Conservation (phyloP, 2,888 invertebrate genomes). For the Octodonta nipae region DNA sequence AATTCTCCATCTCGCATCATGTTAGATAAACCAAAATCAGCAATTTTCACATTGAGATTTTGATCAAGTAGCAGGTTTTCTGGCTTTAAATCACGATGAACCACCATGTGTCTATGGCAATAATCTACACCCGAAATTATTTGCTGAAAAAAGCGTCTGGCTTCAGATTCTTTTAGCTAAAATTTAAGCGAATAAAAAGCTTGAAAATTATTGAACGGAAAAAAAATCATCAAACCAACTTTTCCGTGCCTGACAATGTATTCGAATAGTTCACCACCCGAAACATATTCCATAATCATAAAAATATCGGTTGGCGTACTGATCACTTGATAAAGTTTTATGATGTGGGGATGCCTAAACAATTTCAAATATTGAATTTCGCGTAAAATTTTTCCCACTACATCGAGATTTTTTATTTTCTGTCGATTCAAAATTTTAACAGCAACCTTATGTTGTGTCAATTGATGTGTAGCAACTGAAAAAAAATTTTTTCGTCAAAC, state of each 20-base stretch:
- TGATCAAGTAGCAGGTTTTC: slow-evolving; percentile 92
- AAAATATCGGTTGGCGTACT: slow-evolving; percentile 99
- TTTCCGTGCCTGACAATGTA: slow-evolving; percentile 99
- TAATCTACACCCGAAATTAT: slow-evolving; percentile 99
- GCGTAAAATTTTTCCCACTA: slow-evolving; percentile 94
- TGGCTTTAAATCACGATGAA: slow-evolving; percentile 94
- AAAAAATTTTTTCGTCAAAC: too few species aligned
- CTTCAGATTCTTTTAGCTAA: slow-evolving; percentile 95
- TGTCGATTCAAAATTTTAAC: slow-evolving; percentile 96
- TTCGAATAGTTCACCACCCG: slow-evolving; percentile 97
- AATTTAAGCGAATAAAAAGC: too few species aligned
- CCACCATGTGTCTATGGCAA: slow-evolving; percentile 98
- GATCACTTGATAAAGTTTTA: slow-evolving; percentile 75
- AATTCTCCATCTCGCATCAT: slow-evolving; percentile 99
- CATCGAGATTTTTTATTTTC: slow-evolving; percentile 97
- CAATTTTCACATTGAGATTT: slow-evolving; percentile 95
- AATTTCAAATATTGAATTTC: slow-evolving; percentile 98
- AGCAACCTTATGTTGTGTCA: slow-evolving; percentile 96
- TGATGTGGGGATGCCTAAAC: slow-evolving; percentile 99
- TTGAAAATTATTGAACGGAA: too few species aligned
- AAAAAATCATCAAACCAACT: too few species aligned
- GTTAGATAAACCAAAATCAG: slow-evolving; percentile 84
- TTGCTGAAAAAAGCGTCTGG: slow-evolving; percentile 95
- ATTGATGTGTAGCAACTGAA: slow-evolving; percentile 93
- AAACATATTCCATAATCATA: slow-evolving; percentile 99